Evolutionary conservation across 53 echinoderm and acorn worm species (phyloP).

Genomic region (Mesocentrotus franciscanus): DNA sequence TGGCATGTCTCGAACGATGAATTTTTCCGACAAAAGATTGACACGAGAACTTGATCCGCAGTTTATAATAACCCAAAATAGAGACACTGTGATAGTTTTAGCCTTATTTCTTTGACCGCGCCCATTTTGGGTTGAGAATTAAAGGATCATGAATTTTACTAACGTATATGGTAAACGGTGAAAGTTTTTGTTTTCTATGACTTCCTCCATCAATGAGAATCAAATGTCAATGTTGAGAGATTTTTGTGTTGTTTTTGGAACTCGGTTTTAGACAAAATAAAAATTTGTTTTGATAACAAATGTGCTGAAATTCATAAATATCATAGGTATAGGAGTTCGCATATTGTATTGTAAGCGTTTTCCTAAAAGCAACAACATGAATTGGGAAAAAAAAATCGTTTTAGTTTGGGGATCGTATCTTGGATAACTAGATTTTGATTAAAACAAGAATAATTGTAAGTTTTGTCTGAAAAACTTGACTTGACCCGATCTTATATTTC

Average conservation of each 20-base stretch:
- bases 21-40: conserved; percentile 10
- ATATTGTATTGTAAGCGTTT: not conserved
- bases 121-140: conserved; percentile 21
- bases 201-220: not conserved
- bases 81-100: not conserved
- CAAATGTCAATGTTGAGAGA: not conserved
- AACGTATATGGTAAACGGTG: not conserved
- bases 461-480: not conserved
- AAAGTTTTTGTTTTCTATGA: not conserved
- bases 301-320: too few relatives aligned
- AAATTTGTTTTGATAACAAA: not conserved
- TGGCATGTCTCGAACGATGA: not conserved
- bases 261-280: not conserved
- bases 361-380: not conserved
- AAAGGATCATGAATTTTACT: not conserved
- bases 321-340: too few relatives aligned
- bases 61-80: conserved; percentile 39
- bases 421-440: not conserved
- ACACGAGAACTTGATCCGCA: not conserved
- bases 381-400: too few relatives aligned
- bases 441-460: not conserved
- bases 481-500: not conserved
- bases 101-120: conserved; percentile 1
- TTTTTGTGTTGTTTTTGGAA: not conserved
- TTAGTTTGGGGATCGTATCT: too few relatives aligned